Conservation (phyloP, 2,888 invertebrate genomes). For the Eupithecia tripunctaria region DNA sequence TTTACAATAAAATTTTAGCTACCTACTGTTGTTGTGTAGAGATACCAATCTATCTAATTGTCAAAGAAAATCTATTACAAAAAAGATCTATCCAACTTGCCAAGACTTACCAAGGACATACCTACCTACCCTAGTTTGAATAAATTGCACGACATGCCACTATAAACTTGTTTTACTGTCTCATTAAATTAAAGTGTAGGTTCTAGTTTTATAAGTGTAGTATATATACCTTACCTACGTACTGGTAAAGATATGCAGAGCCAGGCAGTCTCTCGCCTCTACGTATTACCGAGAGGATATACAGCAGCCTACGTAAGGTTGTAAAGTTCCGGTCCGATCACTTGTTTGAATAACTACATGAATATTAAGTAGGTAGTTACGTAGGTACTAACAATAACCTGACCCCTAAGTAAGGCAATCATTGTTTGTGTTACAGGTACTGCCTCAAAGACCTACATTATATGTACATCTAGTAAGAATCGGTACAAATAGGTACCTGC, state of each 20-base stretch:
- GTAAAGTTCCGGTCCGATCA: neutral
- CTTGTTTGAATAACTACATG: neutral
- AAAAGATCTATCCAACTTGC: too few relatives aligned
- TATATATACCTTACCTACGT: neutral
- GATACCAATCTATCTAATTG: neutral
- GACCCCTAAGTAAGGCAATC: too few relatives aligned
- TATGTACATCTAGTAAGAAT: too few relatives aligned
- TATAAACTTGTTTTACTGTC: slow-evolving; percentile 20
- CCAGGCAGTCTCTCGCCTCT: slow-evolving; percentile 12
- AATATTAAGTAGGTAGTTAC: too few relatives aligned
- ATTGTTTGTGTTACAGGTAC: too few relatives aligned
- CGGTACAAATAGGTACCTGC: too few relatives aligned
- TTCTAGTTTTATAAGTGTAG: neutral
- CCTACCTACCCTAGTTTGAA: slow-evolving; percentile 4
- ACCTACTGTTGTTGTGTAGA: too few relatives aligned
- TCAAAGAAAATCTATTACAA: neutral
- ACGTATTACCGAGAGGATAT: neutral
- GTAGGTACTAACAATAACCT: too few relatives aligned
- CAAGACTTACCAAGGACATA: neutral
- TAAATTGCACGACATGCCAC: slow-evolving; percentile 4
- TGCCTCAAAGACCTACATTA: too few relatives aligned
- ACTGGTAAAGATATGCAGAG: neutral
- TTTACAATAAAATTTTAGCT: too few relatives aligned
- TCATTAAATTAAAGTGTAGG: slow-evolving; percentile 1
- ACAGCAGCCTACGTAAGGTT: neutral